phyloP scores from a whole-genome alignment of 2,113 vertebrate genomes.

The Scatophagus argus region DNA sequence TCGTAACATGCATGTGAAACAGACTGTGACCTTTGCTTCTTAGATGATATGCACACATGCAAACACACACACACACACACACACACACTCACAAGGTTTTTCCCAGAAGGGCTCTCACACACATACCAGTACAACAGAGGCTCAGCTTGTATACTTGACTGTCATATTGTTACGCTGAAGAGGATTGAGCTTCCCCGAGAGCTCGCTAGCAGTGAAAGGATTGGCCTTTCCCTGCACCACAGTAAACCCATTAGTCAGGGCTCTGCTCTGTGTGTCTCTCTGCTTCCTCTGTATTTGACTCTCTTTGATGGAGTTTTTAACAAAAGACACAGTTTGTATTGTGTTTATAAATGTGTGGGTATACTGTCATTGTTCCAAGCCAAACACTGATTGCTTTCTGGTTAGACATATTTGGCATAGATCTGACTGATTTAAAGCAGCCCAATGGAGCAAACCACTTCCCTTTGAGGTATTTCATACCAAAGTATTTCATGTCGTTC shows the following conservation, averaged over 20 bases:
- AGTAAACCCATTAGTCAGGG: constrained; percentile 53
- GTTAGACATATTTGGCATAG: constrained; percentile 14
- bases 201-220: constrained; percentile 29
- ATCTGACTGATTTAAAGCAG: constrained; percentile 40
- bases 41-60: not conserved
- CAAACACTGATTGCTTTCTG: constrained; percentile 40
- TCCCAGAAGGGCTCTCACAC: constrained; percentile 38
- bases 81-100: constrained; percentile 24
- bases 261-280: constrained; percentile 32
- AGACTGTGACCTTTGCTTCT: constrained; percentile 21
- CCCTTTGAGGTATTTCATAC: constrained; percentile 36
- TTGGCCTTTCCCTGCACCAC: constrained; percentile 48
- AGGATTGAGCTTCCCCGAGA: constrained; percentile 49
- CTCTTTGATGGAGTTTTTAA: constrained; percentile 35
- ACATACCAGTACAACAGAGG: constrained; percentile 31
- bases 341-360: constrained; percentile 19
- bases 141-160: constrained; percentile 51
- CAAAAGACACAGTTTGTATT: constrained; percentile 27
- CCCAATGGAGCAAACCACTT: constrained; percentile 5
- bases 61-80: not conserved
- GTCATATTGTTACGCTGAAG: constrained; percentile 45
- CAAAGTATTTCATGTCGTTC: constrained; percentile 22
- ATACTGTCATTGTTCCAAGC: constrained; percentile 13
- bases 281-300: constrained; percentile 17
- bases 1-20: constrained; percentile 19